Conservation (phyloP, 2,888 invertebrate species). For the Norana najaformis region DNA sequence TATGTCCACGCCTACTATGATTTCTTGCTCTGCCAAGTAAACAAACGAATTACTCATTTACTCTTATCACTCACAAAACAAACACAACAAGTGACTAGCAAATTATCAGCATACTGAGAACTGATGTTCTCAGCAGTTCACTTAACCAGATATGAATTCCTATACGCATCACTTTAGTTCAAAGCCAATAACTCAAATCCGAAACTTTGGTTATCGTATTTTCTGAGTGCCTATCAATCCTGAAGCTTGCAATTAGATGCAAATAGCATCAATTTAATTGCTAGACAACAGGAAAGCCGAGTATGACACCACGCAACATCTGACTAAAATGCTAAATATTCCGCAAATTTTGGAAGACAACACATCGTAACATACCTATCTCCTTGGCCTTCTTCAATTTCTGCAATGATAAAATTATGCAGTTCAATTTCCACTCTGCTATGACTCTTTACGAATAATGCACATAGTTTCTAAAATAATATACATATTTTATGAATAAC, state of each 20-base stretch:
- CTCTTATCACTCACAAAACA: too few relatives aligned
- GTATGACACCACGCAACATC: neutral
- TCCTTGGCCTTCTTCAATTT: slow-evolving; percentile 18
- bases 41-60: too few relatives aligned
- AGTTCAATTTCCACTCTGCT: neutral
- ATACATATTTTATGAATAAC: neutral
- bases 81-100: too few relatives aligned
- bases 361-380: slow-evolving; percentile 19
- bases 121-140: neutral
- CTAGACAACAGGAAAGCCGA: slow-evolving; percentile 19
- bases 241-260: slow-evolving; percentile 1
- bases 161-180: neutral
- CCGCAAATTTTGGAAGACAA: neutral
- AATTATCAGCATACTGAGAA: neutral
- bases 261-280: neutral
- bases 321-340: neutral
- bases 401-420: neutral
- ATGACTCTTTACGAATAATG: neutral
- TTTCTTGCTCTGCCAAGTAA: too few relatives aligned
- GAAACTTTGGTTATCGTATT: neutral
- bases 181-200: too few relatives aligned
- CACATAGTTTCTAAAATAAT: neutral
- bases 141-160: neutral
- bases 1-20: too few relatives aligned
- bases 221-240: neutral